A percentile compares a stretch with the other conserved stretches of the same genome.
phyloP scores from a whole-genome alignment of 2,797 vertebrate species.

The Phataginus tetradactyla region DNA sequence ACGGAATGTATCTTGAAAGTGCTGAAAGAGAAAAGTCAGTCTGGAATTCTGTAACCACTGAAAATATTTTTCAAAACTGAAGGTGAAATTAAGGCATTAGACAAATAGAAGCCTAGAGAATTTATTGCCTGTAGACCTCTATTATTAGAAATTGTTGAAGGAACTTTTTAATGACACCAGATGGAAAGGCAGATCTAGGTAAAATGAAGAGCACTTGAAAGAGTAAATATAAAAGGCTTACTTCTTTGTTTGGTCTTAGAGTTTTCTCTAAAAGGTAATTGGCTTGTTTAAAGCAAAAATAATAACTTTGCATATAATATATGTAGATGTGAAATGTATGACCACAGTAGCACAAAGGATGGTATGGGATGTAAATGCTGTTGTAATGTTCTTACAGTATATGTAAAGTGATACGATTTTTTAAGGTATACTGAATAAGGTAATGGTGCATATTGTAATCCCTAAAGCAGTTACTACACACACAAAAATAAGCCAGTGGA shows the following conservation, averaged over 20 bases:
- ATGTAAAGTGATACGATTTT: not conserved
- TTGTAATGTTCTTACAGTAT: not conserved
- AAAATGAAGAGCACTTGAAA: not conserved
- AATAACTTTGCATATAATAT: not conserved
- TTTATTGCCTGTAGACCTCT: not conserved
- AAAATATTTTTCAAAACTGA: not conserved
- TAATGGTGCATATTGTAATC: not conserved
- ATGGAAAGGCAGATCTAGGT: not conserved
- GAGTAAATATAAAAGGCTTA: not conserved
- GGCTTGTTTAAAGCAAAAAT: not conserved
- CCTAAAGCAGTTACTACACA: not conserved
- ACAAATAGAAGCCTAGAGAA: not conserved
- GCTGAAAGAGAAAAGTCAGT: not conserved
- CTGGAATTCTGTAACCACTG: not conserved
- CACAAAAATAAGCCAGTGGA: not conserved
- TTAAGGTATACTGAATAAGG: not conserved
- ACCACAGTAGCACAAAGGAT: not conserved
- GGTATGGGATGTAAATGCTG: not conserved
- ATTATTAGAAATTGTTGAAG: not conserved
- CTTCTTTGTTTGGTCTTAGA: not conserved
- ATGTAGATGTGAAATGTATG: not conserved
- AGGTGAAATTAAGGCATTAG: not conserved
- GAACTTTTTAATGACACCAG: not conserved
- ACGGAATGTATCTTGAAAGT: not conserved
- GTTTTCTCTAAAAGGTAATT: not conserved